Conservation (phyloP, 2,797 vertebrate genomes). For the Premnoplex brunnescens region DNA sequence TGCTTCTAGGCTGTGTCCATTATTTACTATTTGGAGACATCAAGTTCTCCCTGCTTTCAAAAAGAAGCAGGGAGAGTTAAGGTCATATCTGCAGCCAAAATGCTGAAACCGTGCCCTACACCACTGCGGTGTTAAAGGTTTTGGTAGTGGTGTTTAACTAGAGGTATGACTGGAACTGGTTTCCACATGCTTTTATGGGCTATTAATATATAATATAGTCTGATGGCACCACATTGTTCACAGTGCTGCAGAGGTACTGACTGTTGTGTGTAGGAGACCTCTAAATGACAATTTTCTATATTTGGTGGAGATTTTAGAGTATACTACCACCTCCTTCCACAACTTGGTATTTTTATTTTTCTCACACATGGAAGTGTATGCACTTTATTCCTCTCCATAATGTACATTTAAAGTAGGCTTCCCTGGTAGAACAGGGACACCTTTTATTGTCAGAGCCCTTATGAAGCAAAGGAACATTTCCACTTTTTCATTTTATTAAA, state of each 20-base stretch:
- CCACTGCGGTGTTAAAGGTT: neutral
- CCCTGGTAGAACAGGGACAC: neutral
- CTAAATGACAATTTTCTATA: neutral
- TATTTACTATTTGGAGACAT: neutral
- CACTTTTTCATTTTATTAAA: neutral
- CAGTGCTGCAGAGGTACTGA: neutral
- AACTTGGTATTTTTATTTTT: conserved; percentile 10
- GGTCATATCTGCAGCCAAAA: neutral
- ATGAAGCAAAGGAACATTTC: neutral
- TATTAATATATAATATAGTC: neutral
- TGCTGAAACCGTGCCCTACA: neutral
- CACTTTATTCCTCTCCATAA: neutral
- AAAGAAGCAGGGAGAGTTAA: neutral
- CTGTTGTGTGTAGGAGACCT: neutral
- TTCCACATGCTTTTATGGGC: neutral
- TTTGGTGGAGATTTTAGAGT: neutral
- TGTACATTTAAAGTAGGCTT: neutral
- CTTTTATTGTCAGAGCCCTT: neutral
- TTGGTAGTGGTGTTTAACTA: neutral
- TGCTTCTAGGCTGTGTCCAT: neutral
- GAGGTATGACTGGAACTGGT: neutral
- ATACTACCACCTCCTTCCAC: neutral
- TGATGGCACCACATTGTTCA: neutral
- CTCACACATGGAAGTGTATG: neutral
- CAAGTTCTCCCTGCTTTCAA: neutral